phyloP scores from a whole-genome alignment of 2,888 invertebrate genomes.

The Cerastis rubricosa region DNA sequence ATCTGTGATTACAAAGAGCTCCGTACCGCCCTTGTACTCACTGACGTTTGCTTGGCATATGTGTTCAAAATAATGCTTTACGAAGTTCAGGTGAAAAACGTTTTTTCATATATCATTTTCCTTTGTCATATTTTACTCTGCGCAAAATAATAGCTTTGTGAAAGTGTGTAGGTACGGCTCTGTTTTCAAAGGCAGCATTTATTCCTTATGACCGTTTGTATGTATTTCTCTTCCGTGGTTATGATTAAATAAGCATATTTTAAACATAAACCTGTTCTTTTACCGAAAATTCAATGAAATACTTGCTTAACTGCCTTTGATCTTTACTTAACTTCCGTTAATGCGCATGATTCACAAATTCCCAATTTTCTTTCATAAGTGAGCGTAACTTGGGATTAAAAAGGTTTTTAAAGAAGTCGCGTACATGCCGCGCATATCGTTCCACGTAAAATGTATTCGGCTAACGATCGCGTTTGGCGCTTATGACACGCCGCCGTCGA shows the following conservation, averaged over 20 bases:
- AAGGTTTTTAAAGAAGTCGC: slow-evolving; percentile 45
- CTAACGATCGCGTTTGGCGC: slow-evolving; percentile 71
- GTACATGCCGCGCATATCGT: slow-evolving; percentile 65
- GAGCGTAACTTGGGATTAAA: slow-evolving; percentile 64
- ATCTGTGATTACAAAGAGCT: slow-evolving; percentile 51
- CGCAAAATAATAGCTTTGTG: slow-evolving; percentile 10
- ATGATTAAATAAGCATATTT: slow-evolving; percentile 52
- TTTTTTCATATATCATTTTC: slow-evolving; percentile 41
- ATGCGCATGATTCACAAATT: slow-evolving; percentile 53
- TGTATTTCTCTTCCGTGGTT: slow-evolving; percentile 7
- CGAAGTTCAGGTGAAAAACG: slow-evolving; percentile 17
- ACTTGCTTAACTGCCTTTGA: slow-evolving; percentile 46
- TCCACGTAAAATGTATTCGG: slow-evolving; percentile 72
- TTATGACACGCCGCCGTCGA: slow-evolving; percentile 68
- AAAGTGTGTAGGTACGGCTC: not conserved
- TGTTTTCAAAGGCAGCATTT: slow-evolving; percentile 11
- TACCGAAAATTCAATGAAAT: slow-evolving; percentile 60
- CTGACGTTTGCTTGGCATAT: slow-evolving; percentile 21
- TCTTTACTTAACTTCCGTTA: slow-evolving; percentile 55
- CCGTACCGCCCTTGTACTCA: slow-evolving; percentile 11
- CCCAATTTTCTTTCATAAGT: slow-evolving; percentile 49
- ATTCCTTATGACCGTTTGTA: not conserved
- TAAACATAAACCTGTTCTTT: slow-evolving; percentile 29
- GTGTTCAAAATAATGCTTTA: slow-evolving; percentile 27
- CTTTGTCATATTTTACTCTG: slow-evolving; percentile 15